Evolutionary conservation across 1,140 invertebrate genomes (phyloP).

Genomic region (Apolygus lucorum): DNA sequence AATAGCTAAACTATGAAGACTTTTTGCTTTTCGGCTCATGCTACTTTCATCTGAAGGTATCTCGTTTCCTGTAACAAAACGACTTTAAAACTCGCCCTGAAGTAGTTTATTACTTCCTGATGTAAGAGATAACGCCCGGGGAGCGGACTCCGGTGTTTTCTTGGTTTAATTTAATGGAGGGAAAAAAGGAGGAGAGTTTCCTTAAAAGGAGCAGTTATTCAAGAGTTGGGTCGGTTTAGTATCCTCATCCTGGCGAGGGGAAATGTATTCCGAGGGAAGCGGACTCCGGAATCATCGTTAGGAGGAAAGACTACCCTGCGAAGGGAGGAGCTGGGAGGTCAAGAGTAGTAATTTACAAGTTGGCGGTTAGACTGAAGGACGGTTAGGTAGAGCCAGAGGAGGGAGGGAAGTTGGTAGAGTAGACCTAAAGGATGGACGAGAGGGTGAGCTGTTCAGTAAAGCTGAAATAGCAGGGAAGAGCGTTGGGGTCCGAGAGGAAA

Average conservation of each 20-base stretch:
- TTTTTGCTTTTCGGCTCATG: too few relatives aligned
- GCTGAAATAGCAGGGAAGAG: background rate
- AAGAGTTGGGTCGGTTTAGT: background rate
- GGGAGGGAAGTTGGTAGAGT: background rate
- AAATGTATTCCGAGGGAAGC: slow-evolving; percentile 1
- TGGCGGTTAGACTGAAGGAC: too few relatives aligned
- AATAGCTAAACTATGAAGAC: too few relatives aligned
- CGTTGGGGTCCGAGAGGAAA: background rate
- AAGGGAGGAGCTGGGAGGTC: background rate
- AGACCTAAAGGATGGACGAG: background rate
- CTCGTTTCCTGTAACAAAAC: background rate
- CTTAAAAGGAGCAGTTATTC: slow-evolving; percentile 1
- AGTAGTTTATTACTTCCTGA: slow-evolving; percentile 4
- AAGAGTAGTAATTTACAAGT: slow-evolving; percentile 9
- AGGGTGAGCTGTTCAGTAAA: background rate
- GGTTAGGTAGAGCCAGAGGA: background rate
- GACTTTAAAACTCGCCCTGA: background rate
- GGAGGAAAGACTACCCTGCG: background rate
- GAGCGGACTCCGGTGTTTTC: background rate
- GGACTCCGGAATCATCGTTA: slow-evolving; percentile 6
- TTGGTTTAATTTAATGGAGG: slow-evolving; percentile 3
- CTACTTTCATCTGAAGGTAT: background rate
- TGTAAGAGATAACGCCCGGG: background rate
- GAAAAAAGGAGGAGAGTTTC: slow-evolving; percentile 7
- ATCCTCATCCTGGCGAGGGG: background rate